Conservation (phyloP, 1,140 invertebrate genomes). For the Drosophila simulans region DNA sequence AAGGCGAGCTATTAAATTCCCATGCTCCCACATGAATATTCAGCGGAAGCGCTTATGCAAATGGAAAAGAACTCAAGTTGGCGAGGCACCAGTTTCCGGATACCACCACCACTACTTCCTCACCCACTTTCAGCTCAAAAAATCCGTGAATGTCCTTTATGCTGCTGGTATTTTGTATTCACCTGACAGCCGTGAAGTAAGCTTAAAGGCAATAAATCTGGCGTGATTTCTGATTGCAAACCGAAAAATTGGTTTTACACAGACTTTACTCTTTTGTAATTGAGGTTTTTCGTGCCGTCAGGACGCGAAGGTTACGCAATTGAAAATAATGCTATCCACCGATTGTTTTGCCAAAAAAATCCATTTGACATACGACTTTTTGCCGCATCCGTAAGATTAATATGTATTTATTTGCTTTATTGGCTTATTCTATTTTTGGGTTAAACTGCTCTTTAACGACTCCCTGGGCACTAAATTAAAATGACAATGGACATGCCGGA, state of each 20-base stretch:
- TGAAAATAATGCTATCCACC: background rate
- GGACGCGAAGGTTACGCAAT: background rate
- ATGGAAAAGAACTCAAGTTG: constrained; percentile 23
- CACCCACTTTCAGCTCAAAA: background rate
- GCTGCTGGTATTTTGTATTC: constrained; percentile 16
- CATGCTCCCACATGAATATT: constrained; percentile 29
- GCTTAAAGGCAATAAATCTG: constrained; percentile 50
- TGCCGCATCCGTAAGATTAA: constrained; percentile 16
- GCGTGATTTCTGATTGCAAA: constrained; percentile 21
- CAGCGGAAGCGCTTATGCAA: constrained; percentile 36
- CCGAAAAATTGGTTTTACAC: constrained; percentile 48
- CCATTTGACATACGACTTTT: constrained; percentile 1
- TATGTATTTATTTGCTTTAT: constrained; percentile 19
- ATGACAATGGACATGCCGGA: constrained; percentile 8
- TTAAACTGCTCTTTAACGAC: constrained; percentile 75
- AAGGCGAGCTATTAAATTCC: constrained; percentile 29
- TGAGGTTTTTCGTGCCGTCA: constrained; percentile 6
- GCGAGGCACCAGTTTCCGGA: constrained; percentile 31
- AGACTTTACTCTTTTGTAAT: constrained; percentile 31
- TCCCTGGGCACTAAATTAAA: constrained; percentile 54
- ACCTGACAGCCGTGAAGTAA: constrained; percentile 47
- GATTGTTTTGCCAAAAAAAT: constrained; percentile 4
- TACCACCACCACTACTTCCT: background rate
- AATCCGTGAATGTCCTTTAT: constrained; percentile 13
- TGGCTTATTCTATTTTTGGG: constrained; percentile 10